Evolutionary conservation across 92 coral and sea anemone genomes (phyloP), one percentile per base, ranked within the genome.

Genomic region (Isaurus tuberculatus): DNA sequence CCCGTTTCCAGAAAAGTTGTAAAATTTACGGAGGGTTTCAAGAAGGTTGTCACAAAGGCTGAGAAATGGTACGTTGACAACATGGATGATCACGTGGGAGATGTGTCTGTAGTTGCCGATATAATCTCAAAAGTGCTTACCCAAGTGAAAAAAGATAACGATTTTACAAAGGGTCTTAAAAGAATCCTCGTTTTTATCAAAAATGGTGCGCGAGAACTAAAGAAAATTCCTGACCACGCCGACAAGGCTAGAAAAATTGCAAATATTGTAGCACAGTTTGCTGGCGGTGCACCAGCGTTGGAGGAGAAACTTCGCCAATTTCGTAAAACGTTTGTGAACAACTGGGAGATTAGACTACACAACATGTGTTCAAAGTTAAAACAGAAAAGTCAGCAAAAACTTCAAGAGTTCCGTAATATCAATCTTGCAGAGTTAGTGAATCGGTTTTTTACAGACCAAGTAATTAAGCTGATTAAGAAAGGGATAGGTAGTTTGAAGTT

Each of bases 61-160:
- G 98, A 96, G 64, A 78, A 79, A 27, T 96, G 99, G 99, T 91
- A 94, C 87, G 75, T 81, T 13, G 89, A 90, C 57, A 96, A 91
- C 79, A 30, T 96, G 70, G 94, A 87, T 33, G 90, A 64, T 10
- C 92, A 87, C 15, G 92, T 96, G 4, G 99, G 99, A 19, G 95
- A 89, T 73, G 86, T 92, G 32, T 86, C 98, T 29, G 85, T 86
- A 42, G 87, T 96, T n/a, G 94, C 94, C 3, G 92, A 91, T 37
- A 79, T 91, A 15, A 86, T 96, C 14, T 89, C 95, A 37, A 97
- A 96, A 65, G 90, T 96, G 16, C 88, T 94, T 81, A 90, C 99
- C 19, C 88, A 94, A 30, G 64, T 96, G 10, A 94, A 96, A 64
- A 92, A 92, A 1, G 87, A 90, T 25, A 94, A 94, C 83, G 94